Evolutionary conservation across 2,888 invertebrate genomes (phyloP).

Genomic region (Cotesia congregata): DNA sequence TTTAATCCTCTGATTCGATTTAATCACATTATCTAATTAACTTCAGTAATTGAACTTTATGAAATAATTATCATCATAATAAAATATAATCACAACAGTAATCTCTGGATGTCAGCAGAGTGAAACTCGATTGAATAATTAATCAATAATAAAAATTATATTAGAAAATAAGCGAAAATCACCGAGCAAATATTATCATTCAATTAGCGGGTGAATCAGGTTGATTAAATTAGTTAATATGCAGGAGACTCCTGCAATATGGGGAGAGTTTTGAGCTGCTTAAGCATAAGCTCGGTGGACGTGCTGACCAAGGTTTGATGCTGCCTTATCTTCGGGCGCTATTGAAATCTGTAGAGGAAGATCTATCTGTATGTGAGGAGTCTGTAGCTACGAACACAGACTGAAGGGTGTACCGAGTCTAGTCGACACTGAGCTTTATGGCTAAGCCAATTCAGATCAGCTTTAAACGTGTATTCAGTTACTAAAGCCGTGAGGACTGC

Average conservation of each 20-base stretch:
- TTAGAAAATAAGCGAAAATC: not conserved
- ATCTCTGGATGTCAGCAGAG: not conserved
- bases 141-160: not conserved
- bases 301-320: not conserved
- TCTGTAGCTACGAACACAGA: not conserved
- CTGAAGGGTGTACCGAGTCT: not conserved
- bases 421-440: not conserved
- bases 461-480: slow-evolving; percentile 23
- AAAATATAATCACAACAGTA: not conserved
- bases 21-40: not conserved
- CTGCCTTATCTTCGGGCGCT: not conserved
- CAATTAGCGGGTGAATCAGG: not conserved
- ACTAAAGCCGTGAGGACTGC: not conserved
- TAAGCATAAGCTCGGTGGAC: not conserved
- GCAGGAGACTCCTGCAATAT: not conserved
- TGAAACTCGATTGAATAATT: not conserved
- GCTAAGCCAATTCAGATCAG: slow-evolving; percentile 22
- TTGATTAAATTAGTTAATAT: slow-evolving; percentile 2
- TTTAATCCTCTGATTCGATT: not conserved
- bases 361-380: not conserved
- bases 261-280: not conserved
- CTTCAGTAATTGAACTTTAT: not conserved
- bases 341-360: not conserved
- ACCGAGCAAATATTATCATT: not conserved
- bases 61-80: not conserved